These are phyloP conservation scores for Drosophila pectinifera DNA, from an alignment of 1,140 invertebrate species.

Conservation along the genomic window DNA sequence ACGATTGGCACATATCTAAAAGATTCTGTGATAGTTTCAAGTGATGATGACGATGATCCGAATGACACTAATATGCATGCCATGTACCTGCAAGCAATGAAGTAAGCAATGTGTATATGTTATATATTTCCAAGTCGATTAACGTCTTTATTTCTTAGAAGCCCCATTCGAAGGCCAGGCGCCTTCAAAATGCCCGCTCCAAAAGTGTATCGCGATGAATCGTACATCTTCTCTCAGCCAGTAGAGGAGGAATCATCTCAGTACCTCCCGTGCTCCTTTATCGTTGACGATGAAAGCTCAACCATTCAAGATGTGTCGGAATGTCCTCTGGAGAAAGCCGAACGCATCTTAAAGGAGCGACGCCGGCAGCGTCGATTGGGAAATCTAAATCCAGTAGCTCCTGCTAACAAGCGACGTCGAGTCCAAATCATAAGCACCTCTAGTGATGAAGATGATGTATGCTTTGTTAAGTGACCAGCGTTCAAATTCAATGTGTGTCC, in stretches of 20 bases:
- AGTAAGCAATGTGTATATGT: constrained; percentile 68
- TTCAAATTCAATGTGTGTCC: background rate
- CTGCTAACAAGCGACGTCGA: constrained; percentile 43
- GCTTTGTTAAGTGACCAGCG: constrained; percentile 11
- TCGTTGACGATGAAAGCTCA: constrained; percentile 56
- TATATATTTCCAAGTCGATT: background rate
- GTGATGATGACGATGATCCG: constrained; percentile 84
- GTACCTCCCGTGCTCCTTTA: constrained; percentile 72
- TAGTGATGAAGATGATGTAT: constrained; percentile 59
- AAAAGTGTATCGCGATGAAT: constrained; percentile 59
- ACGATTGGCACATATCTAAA: constrained; percentile 64
- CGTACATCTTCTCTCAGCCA: constrained; percentile 72
- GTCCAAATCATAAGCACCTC: constrained; percentile 56
- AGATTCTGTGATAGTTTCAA: constrained; percentile 74
- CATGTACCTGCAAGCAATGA: constrained; percentile 87
- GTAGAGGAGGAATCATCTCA: constrained; percentile 62
- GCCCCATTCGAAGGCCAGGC: constrained; percentile 63
- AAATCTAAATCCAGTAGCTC: background rate
- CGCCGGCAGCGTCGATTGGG: constrained; percentile 45
- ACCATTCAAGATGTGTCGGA: constrained; percentile 44
- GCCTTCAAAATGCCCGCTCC: constrained; percentile 76
- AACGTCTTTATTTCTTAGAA: constrained; percentile 39
- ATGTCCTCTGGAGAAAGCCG: constrained; percentile 79
- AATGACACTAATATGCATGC: constrained; percentile 86
- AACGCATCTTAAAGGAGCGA: constrained; percentile 72